phyloP scores from a whole-genome alignment of 2,888 invertebrate genomes.

The Hecatera dysodea region DNA sequence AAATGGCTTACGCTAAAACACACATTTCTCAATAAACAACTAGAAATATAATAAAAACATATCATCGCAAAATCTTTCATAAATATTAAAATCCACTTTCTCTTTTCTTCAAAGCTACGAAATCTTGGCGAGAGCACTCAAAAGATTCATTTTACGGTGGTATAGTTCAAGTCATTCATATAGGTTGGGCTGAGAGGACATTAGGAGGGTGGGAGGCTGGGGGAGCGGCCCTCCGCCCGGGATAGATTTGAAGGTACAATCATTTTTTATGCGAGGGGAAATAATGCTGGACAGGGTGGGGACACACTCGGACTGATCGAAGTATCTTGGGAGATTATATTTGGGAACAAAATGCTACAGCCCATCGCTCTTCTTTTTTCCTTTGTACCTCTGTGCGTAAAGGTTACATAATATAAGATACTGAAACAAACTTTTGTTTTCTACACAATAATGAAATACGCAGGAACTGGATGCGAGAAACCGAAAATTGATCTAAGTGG shows the following conservation, averaged over 20 bases:
- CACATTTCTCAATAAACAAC: background rate
- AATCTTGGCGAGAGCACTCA: slow-evolving; percentile 66
- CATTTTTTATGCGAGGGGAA: slow-evolving; percentile 91
- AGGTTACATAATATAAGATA: too few species aligned
- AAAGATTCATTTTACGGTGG: slow-evolving; percentile 69
- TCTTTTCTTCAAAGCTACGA: slow-evolving; percentile 43
- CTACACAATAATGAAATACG: too few species aligned
- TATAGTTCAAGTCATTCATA: slow-evolving; percentile 82
- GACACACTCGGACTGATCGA: slow-evolving; percentile 67
- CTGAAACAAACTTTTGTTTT: too few species aligned
- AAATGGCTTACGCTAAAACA: background rate
- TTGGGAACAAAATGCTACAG: background rate
- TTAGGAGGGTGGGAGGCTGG: slow-evolving; percentile 68
- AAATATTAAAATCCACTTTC: slow-evolving; percentile 44
- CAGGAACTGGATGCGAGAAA: too few species aligned
- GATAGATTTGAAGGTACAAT: slow-evolving; percentile 91
- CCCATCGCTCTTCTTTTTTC: background rate
- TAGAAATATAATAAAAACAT: background rate
- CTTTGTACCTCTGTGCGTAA: background rate
- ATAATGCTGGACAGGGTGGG: slow-evolving; percentile 71
- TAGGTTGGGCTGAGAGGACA: slow-evolving; percentile 72
- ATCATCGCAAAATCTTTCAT: slow-evolving; percentile 22
- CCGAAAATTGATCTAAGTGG: too few species aligned
- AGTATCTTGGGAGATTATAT: background rate
- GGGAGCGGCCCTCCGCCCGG: slow-evolving; percentile 84